Percentiles rank a stretch among this genome's conserved stretches.
These are phyloP conservation scores for Drosophila parvula DNA, from an alignment of 1,140 invertebrate genomes.

Conservation along the genomic window DNA sequence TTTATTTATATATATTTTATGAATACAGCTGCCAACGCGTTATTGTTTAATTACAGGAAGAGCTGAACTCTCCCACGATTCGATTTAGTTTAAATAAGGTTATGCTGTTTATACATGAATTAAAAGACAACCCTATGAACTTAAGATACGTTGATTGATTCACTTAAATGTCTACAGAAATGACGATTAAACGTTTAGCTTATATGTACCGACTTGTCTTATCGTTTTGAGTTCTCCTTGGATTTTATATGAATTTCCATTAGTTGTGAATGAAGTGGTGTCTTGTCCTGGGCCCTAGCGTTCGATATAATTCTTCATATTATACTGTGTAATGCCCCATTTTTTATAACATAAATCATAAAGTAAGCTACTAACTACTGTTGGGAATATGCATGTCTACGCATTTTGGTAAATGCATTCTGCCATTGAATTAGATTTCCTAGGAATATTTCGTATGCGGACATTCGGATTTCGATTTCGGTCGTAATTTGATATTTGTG, in stretches of 20 bases:
- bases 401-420: conserved; percentile 59
- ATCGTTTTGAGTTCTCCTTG: conserved; percentile 46
- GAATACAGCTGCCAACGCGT: conserved; percentile 36
- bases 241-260: conserved; percentile 19
- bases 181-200: conserved; percentile 32
- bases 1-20: conserved; percentile 33
- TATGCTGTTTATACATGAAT: conserved; percentile 48
- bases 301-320: conserved; percentile 28
- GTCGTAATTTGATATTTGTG: conserved; percentile 23
- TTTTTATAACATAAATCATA: conserved; percentile 33
- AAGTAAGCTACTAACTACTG: conserved; percentile 41
- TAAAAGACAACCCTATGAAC: conserved; percentile 56
- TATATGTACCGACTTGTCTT: conserved; percentile 64
- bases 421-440: conserved; percentile 31
- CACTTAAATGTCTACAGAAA: conserved; percentile 41
- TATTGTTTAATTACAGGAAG: conserved; percentile 52
- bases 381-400: conserved; percentile 58
- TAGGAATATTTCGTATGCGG: conserved; percentile 64
- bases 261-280: conserved; percentile 42
- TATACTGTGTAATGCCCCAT: conserved; percentile 50
- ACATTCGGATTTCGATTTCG: conserved; percentile 36
- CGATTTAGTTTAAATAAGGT: conserved; percentile 46
- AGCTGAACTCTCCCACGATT: conserved; percentile 40
- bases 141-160: conserved; percentile 38
- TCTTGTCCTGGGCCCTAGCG: conserved; percentile 29